Conservation (phyloP, 2,113 vertebrate genomes). For the Isichthys henryi region DNA sequence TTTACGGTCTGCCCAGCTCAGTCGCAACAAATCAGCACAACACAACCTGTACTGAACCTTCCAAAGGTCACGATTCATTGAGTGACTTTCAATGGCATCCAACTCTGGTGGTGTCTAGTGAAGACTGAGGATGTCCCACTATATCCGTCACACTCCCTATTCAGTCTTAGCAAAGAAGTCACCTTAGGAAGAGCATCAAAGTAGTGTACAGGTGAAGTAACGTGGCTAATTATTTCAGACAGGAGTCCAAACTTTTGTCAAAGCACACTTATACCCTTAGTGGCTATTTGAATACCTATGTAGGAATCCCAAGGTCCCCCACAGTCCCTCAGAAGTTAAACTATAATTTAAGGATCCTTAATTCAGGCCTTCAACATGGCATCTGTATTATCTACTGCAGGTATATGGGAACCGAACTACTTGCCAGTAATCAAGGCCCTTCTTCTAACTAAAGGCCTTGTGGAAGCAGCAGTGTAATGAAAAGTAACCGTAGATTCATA, state of each 20-base stretch:
- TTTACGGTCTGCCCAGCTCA: slow-evolving; percentile 51
- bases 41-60: slow-evolving; percentile 48
- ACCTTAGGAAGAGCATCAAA: not conserved
- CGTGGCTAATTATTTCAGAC: not conserved
- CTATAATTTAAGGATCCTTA: not conserved
- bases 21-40: slow-evolving; percentile 50
- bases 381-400: not conserved
- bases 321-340: not conserved
- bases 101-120: slow-evolving; percentile 14
- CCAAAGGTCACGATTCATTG: slow-evolving; percentile 60
- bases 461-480: not conserved
- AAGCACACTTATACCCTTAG: not conserved
- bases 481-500: not conserved
- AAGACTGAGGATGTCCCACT: not conserved
- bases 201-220: not conserved
- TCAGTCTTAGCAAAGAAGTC: not conserved
- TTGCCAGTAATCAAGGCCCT: not conserved
- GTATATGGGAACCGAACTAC: not conserved
- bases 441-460: not conserved
- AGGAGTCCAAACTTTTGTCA: not conserved
- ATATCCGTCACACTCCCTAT: not conserved
- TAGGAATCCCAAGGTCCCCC: not conserved
- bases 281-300: not conserved
- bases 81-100: slow-evolving; percentile 50
- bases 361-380: not conserved